Conservation (phyloP, 2,797 vertebrate genomes). For the Premnoplex brunnescens region DNA sequence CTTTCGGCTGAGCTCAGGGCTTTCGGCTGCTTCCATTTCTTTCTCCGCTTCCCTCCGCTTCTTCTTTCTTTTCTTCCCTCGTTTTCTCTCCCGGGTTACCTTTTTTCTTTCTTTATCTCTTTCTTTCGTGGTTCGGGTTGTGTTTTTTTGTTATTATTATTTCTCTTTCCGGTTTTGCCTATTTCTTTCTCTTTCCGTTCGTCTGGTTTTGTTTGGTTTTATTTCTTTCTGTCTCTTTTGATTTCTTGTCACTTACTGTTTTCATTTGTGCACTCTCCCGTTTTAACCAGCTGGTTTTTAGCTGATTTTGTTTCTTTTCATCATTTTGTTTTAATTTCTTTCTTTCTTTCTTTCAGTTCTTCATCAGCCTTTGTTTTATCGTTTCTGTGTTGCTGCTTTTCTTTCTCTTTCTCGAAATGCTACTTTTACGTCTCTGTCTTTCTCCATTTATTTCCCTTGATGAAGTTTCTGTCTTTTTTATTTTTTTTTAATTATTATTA, state of each 20-base stretch:
- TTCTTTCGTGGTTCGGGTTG: not conserved
- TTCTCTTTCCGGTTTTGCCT: not conserved
- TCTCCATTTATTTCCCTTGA: not conserved
- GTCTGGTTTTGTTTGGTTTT: not conserved
- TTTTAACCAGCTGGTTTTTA: not conserved
- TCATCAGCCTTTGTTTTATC: not conserved
- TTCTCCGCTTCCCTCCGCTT: not conserved
- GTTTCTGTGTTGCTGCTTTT: not conserved
- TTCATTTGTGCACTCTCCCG: not conserved
- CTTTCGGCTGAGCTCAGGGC: not conserved
- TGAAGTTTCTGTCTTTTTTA: not conserved
- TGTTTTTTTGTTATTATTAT: not conserved
- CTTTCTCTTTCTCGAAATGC: not conserved
- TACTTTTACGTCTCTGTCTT: not conserved
- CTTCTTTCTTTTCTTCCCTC: not conserved
- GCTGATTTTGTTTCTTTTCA: not conserved
- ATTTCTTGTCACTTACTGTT: not conserved
- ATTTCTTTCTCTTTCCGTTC: not conserved
- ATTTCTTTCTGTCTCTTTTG: not conserved
- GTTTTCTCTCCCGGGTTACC: not conserved
- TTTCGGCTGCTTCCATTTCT: not conserved
- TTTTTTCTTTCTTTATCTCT: not conserved
- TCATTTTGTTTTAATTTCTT: not conserved
- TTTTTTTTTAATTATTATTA: not conserved
- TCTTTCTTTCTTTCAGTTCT: not conserved